Evolutionary conservation across 1,140 invertebrate genomes (phyloP).

Genomic region (Macrotrachela quadricornifera): DNA sequence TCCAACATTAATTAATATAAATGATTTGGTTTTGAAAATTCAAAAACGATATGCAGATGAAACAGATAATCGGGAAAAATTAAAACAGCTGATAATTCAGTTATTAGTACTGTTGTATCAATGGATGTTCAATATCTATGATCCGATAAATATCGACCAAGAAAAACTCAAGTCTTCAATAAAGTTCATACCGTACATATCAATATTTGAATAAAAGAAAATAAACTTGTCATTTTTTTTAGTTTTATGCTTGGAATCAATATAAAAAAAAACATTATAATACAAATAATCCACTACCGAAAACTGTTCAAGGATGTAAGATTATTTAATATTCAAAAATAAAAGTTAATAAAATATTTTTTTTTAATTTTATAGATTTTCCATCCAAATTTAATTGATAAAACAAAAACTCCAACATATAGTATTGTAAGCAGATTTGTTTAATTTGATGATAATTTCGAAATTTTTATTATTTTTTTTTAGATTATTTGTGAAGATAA

Average conservation of each 20-base stretch:
- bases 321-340: conserved; percentile 54
- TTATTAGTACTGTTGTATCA: conserved; percentile 40
- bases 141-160: conserved; percentile 89
- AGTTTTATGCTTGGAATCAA: conserved; percentile 98
- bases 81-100: background rate
- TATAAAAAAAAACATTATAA: conserved; percentile 99
- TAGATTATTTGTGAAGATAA: conserved; percentile 72
- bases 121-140: conserved; percentile 57
- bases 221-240: too few species aligned
- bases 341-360: conserved; percentile 4
- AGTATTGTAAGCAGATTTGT: conserved; percentile 37
- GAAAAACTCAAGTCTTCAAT: conserved; percentile 94
- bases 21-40: background rate
- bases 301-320: conserved; percentile 99
- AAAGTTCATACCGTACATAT: conserved; percentile 37
- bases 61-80: background rate
- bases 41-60: background rate
- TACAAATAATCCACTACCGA: conserved; percentile 98
- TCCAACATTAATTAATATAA: background rate
- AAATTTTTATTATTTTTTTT: conserved; percentile 17
- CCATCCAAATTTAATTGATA: conserved; percentile 95
- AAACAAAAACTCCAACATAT: conserved; percentile 74
- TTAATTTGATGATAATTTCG: background rate
- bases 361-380: conserved; percentile 47
- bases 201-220: too few species aligned